Base-by-base conservation (phyloP, 2,797 vertebrate species). In the Calcarius lapponicus region DNA sequence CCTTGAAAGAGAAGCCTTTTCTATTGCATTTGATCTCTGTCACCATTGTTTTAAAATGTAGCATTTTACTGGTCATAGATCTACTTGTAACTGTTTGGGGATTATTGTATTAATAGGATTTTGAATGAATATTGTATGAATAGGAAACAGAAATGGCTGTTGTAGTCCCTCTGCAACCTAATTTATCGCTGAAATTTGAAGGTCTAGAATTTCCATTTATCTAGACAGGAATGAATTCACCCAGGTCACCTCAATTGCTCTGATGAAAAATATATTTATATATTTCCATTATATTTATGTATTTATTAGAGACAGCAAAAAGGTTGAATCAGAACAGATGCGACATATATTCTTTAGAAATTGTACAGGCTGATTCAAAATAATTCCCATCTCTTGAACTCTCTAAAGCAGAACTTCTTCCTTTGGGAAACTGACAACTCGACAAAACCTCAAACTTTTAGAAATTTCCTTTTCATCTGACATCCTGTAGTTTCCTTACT, bases 171-270 rank as follows among this genome's bases (percentile, higher is more conserved):
- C 57, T 94, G 34, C 31, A 78, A 93, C 17, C 11, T 80, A 91
- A 93, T 96, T 93, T 86, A 92, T 92, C 3, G 11, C 53, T 65
- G 42, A 93, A 96, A 95, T 74, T 50, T 48, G 64, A 95, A 86
- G 53, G 73, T 88, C 83, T 76, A 90, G 54, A 70, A n/a, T 87
- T 93, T 83, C 22, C 24, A 91, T 78, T 73, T 92, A 66, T 53
- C 42, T 78, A 79, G 80, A 86, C 24, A 76, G 12, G 74, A 93
- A 83, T 74, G 16, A 69, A 93, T 93, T 93, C 32, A 90, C 29
- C 14, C 25, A 75, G 28, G 45, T 83, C 80, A 62, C 54, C 29
- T 95, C 57, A 92, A 65, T 80, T 90, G 82, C 64, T 88, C 61
- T 80, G n/a, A 71, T 87, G 42, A 93, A 38, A 91, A 53, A 28